These are phyloP conservation scores for Merluccius polli DNA, from an alignment of 2,797 vertebrate genomes.

Conservation along the genomic window DNA sequence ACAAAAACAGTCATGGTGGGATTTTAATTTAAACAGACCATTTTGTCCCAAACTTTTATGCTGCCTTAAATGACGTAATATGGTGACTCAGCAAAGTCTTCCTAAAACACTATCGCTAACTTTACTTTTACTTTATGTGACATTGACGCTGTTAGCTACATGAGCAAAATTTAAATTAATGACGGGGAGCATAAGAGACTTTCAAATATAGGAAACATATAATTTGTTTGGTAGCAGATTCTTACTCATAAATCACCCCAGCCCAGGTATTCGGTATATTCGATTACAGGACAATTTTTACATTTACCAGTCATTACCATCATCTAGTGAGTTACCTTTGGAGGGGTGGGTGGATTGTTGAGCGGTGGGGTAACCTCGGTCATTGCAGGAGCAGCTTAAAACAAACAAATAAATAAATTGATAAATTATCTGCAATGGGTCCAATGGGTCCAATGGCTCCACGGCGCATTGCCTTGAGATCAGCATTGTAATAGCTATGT, in stretches of 20 bases:
- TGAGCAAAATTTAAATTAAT: constrained; percentile 3
- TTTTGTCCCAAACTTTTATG: constrained; percentile 1
- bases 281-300: neutral
- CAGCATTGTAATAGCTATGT: constrained; percentile 5
- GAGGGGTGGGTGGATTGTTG: no score
- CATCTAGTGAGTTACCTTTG: no score
- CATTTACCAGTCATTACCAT: neutral
- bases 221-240: constrained; percentile 31
- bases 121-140: constrained; percentile 35
- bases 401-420: no score
- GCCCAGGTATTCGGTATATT: no score
- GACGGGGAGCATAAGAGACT: neutral
- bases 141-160: constrained; percentile 26
- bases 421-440: neutral
- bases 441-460: neutral
- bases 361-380: no score
- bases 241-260: constrained; percentile 39
- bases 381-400: no score
- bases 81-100: neutral
- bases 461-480: constrained; percentile 14
- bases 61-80: neutral
- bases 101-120: constrained; percentile 7
- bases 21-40: constrained; percentile 30
- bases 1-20: constrained; percentile 9
- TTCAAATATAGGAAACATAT: constrained; percentile 9